phyloP scores from a whole-genome alignment of 2,888 invertebrate species.

The Cheilosia urbana region DNA sequence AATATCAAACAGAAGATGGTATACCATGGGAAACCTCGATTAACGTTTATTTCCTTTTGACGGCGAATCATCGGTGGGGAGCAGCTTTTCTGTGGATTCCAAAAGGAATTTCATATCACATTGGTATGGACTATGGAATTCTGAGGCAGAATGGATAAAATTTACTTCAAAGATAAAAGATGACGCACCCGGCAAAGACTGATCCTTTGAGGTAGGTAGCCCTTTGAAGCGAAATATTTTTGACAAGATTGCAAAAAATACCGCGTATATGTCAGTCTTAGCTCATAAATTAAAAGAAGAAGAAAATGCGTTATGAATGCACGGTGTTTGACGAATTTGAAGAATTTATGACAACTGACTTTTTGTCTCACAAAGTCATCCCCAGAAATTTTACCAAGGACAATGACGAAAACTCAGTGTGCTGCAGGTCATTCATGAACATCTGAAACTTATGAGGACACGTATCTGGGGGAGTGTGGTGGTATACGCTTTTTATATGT shows the following conservation, averaged over 20 bases:
- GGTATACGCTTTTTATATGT: neutral
- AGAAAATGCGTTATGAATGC: neutral
- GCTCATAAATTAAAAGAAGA: neutral
- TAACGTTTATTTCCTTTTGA: constrained; percentile 62
- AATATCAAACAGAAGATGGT: constrained; percentile 32
- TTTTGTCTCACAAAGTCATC: too few species aligned
- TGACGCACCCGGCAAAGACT: constrained; percentile 6
- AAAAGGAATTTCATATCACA: constrained; percentile 17
- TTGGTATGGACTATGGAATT: constrained; percentile 5
- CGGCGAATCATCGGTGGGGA: neutral
- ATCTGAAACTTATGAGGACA: constrained; percentile 34
- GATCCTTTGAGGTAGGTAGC: constrained; percentile 13
- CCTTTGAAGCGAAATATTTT: constrained; percentile 30
- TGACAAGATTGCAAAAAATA: constrained; percentile 9
- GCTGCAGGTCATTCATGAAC: too few species aligned
- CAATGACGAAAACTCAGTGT: too few species aligned
- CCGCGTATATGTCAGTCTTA: constrained; percentile 25
- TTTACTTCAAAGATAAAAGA: constrained; percentile 13
- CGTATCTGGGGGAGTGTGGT: constrained; percentile 25
- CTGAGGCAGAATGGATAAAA: constrained; percentile 6
- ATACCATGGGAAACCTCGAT: constrained; percentile 68
- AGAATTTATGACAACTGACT: too few species aligned
- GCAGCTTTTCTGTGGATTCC: constrained; percentile 4
- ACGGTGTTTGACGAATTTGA: too few species aligned
- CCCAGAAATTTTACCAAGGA: too few species aligned